Conservation (phyloP, 2,888 invertebrate species). For the Aromia moschata region DNA sequence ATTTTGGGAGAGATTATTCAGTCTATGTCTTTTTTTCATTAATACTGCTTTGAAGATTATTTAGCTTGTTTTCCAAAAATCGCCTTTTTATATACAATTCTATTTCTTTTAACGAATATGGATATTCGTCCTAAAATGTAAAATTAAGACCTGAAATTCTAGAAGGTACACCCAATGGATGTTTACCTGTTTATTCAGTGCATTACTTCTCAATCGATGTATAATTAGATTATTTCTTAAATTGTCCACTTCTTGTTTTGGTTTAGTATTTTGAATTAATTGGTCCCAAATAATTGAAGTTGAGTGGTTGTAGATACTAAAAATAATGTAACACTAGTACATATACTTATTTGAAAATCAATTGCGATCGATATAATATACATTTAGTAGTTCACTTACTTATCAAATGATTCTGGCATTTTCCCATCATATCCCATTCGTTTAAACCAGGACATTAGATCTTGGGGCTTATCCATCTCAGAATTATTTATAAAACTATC, state of each 20-base stretch:
- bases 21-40: conserved; percentile 33
- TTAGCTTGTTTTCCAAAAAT: conserved; percentile 33
- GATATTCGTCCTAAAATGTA: conserved; percentile 37
- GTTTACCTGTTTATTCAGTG: conserved; percentile 40
- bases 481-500: too few species aligned
- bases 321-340: conserved; percentile 26
- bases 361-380: not conserved
- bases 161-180: not conserved
- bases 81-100: conserved; percentile 36
- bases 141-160: not conserved
- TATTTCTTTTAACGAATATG: conserved; percentile 41
- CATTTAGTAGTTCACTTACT: conserved; percentile 36
- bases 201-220: conserved; percentile 39
- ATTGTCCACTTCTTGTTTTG: conserved; percentile 39
- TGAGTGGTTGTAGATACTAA: conserved; percentile 43
- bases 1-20: conserved; percentile 33
- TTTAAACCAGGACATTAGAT: conserved; percentile 40
- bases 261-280: conserved; percentile 39
- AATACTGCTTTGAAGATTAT: conserved; percentile 22
- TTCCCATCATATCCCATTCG: conserved; percentile 44
- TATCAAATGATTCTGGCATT: conserved; percentile 40
- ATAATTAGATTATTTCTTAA: conserved; percentile 43
- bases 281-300: conserved; percentile 48
- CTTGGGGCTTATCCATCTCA: conserved; percentile 35
- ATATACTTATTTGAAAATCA: not conserved